Base-by-base conservation (phyloP, 2,888 invertebrate genomes). In the Ophion ellenae region DNA sequence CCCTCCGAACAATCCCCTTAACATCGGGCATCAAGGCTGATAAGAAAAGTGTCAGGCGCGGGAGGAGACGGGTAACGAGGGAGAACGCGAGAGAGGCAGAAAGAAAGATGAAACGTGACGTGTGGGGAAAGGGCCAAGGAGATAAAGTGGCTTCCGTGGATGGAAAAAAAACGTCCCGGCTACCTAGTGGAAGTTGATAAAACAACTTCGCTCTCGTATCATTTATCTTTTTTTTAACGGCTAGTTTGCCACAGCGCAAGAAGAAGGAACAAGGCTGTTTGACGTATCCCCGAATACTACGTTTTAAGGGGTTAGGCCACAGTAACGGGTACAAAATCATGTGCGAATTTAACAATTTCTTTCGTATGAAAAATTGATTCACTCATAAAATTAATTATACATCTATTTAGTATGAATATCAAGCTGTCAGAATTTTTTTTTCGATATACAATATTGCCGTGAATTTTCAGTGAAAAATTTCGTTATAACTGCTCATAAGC, bases 21-120 rank as follows among this genome's bases (percentile, higher is more conserved):
- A 66, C 80, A 69, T 84, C 47, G 81, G 47, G 45, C 77, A 24
- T 63, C 53, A 66, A 79, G 64, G 47, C 73, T 74, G 87, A 85
- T 87, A 87, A 85, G 81, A 84, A 82, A 70, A 79, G 73, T 63
- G 32, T 36, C 70, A 76, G 69, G 57, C 40, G 24, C 40, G 57
- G 36, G 32, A n/a, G 53, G 11, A 61, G 32, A 32, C 17, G 53
- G 24, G 40, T 70, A 67, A 77, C 20, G 64, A 69, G 69, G 59
- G 53, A 36, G 6, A 67, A 61, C 9, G 71, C 24, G 81, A 82
- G 57, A n/a, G 61, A 57, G 47, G 59, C 53, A 14, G 64, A 69
- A 67, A 61, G 74, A 67, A 45, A 20, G 83, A 81, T 24, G 11
- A 64, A 67, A 45, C 47, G 67, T 14, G 36, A 59, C 17, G 64